Evolutionary conservation across 2,113 vertebrate species (phyloP).

Genomic region (Salvator merianae): DNA sequence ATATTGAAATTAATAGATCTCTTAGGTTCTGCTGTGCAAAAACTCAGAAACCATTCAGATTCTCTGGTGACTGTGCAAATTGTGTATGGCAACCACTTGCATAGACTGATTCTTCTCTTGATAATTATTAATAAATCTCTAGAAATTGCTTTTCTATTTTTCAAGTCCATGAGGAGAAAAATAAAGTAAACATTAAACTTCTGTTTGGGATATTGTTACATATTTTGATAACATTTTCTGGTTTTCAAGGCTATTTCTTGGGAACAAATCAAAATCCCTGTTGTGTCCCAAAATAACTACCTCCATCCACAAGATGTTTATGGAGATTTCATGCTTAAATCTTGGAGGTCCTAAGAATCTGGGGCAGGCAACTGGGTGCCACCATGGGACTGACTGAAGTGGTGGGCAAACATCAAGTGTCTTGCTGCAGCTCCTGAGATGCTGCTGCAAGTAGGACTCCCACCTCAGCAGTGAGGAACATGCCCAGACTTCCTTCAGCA

Average conservation of each 20-base stretch:
- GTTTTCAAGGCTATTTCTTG: not conserved
- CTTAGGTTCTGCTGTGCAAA: not conserved
- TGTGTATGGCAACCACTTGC: not conserved
- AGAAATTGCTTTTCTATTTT: not conserved
- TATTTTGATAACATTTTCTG: not conserved
- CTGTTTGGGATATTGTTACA: not conserved
- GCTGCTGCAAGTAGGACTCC: no score
- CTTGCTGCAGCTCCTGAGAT: no score
- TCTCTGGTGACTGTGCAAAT: not conserved
- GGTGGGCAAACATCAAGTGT: no score
- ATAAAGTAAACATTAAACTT: not conserved
- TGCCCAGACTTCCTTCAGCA: no score
- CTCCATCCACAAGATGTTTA: not conserved
- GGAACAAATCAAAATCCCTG: not conserved
- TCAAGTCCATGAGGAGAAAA: no score
- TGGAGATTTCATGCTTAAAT: not conserved
- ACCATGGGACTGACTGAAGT: no score
- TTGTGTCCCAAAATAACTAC: not conserved
- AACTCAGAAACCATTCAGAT: not conserved
- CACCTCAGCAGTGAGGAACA: no score
- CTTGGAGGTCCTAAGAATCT: not conserved
- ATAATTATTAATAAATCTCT: not conserved
- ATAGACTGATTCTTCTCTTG: not conserved
- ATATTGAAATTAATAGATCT: not conserved
- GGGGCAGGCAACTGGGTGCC: no score